phyloP scores from a whole-genome alignment of 2,888 invertebrate genomes.

The Eupelmus urozonus region DNA sequence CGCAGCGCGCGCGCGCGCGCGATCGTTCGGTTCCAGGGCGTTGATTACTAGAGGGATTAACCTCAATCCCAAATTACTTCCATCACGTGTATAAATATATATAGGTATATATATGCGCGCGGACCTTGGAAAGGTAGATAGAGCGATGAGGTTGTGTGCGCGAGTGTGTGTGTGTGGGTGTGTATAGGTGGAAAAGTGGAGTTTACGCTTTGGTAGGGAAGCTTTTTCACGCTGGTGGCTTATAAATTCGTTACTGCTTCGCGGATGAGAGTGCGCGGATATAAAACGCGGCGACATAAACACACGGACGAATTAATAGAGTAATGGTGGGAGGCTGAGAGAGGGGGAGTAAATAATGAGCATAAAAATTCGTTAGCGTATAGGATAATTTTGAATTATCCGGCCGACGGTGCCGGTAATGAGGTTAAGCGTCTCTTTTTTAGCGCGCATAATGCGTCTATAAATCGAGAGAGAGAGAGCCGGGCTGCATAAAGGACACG shows the following conservation, averaged over 20 bases:
- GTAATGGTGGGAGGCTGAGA: constrained; percentile 24
- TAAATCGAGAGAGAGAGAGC: background rate
- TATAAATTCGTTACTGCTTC: constrained; percentile 55
- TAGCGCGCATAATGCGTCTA: background rate
- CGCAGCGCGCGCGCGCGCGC: constrained; percentile 47
- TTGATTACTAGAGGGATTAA: constrained; percentile 61
- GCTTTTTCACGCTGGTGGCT: constrained; percentile 50
- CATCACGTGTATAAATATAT: constrained; percentile 30
- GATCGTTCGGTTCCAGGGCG: constrained; percentile 54
- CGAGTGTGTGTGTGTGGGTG: background rate
- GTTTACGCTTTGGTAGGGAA: constrained; percentile 51
- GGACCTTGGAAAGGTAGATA: constrained; percentile 1
- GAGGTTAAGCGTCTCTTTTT: constrained; percentile 17
- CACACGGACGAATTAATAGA: constrained; percentile 41
- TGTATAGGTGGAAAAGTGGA: constrained; percentile 32
- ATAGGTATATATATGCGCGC: background rate
- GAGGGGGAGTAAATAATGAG: constrained; percentile 27
- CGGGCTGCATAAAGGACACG: background rate
- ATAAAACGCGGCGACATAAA: constrained; percentile 34
- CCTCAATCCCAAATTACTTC: constrained; percentile 61
- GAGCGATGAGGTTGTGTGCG: too few species aligned
- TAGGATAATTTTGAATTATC: constrained; percentile 44
- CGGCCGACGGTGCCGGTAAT: background rate
- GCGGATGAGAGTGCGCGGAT: constrained; percentile 22
- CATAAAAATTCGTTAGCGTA: constrained; percentile 46